A percentile compares a stretch with the other conserved stretches of the same genome.
phyloP scores from a whole-genome alignment of 2,113 vertebrate species.

The Neotragus moschatus region DNA sequence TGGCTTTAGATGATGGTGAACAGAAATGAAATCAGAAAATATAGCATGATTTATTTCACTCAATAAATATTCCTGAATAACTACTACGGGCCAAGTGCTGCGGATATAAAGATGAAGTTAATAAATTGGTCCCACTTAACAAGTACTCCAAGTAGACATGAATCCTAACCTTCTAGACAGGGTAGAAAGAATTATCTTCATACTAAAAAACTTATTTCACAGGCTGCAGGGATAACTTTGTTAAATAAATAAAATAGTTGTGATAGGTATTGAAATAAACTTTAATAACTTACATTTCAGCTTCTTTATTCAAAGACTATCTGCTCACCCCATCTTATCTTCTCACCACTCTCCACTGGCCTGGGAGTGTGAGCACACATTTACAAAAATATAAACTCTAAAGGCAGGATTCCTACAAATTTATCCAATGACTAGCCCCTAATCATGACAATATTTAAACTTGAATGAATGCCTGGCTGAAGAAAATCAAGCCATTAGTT shows the following conservation, averaged over 20 bases:
- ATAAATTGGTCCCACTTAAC: background rate
- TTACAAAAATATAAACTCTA: constrained; percentile 5
- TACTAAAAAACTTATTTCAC: background rate
- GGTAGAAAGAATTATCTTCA: background rate
- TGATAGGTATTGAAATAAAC: background rate
- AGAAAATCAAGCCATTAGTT: background rate
- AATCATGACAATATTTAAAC: background rate
- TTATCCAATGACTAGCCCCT: background rate
- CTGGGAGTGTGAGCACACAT: background rate
- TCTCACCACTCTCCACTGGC: background rate
- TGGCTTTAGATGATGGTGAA: background rate
- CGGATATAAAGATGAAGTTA: background rate
- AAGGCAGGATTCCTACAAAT: background rate
- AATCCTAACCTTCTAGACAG: background rate
- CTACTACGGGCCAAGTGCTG: background rate
- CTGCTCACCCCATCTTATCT: background rate
- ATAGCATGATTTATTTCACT: background rate
- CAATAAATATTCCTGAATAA: background rate
- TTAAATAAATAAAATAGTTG: constrained; percentile 9
- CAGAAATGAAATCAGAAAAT: constrained; percentile 32
- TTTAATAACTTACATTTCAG: background rate
- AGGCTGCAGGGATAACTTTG: background rate
- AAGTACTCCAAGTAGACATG: background rate
- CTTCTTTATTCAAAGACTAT: background rate
- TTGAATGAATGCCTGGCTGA: background rate